Evolutionary conservation across 2,113 vertebrate species (phyloP), one percentile per base, ranked within the genome.

Genomic region (Melanocharis versteri): DNA sequence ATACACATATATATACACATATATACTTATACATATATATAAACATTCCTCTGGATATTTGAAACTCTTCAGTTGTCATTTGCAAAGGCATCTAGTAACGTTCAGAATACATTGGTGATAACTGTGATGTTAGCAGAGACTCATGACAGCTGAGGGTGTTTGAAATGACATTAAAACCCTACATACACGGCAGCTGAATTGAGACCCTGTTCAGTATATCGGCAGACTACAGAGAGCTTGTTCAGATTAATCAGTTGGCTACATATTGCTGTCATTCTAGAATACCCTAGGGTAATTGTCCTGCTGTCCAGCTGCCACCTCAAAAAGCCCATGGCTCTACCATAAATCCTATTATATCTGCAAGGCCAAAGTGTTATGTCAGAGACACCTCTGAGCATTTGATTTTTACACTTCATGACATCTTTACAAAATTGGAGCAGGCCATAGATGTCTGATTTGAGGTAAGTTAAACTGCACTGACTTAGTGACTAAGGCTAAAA

Each of bases 201-300:
- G 48, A 54, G 33, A 76, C 1, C 3, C 17, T 39, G 2, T 3
- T 83, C 20, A 27, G 7, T 28, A 11, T 37, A 83, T 44, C 0
- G 0, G 4, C 24, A 61, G 22, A 53, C 20, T 62, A 26, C 15
- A 58, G 19, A 65, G 9, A 57, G 4, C 0, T 64, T 57, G 15
- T 45, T 66, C 48, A 45, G 13, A 66, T 75, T 56, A 40, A 91
- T 66, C 9, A 6, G 16, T 53, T 83, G 24, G 3, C 50, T 89
- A 15, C 15, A 3, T 51, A 17, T 10, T 72, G 2, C 35, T 86
- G 45, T 16, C 23, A 60, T 60, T 80, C 19, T 61, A 75, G 28
- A 73, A 23, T 57, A 17, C 12, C 13, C 15, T 37, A n/a, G 6
- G 15, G 10, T 48, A 15, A 73, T 84, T 66, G 1, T 65, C 37